phyloP scores from a whole-genome alignment of 2,113 vertebrate species.

The Periophthalmus modestus region DNA sequence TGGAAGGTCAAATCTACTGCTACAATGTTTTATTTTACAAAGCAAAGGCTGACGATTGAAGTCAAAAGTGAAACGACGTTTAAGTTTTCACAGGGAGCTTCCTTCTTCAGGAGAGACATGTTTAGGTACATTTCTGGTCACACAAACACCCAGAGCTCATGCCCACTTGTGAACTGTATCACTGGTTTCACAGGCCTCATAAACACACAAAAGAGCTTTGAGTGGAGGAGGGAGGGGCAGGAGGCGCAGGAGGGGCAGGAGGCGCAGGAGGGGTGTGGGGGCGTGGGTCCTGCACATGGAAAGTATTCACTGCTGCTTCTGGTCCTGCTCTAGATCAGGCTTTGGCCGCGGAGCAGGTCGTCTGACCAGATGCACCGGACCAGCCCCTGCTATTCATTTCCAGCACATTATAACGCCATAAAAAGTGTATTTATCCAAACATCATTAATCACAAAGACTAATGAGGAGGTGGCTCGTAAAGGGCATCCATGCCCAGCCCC shows the following conservation, averaged over 20 bases:
- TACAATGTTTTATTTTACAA: background rate
- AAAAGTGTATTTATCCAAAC: conserved; percentile 60
- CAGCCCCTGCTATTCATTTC: conserved; percentile 43
- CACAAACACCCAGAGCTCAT: background rate
- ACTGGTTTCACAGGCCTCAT: conserved; percentile 43
- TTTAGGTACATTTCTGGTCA: background rate
- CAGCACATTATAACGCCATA: conserved; percentile 51
- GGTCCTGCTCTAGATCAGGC: conserved; percentile 24
- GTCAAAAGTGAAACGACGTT: background rate
- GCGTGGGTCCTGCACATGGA: conserved; percentile 58
- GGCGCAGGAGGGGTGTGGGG: too few relatives aligned
- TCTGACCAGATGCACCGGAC: conserved; percentile 45
- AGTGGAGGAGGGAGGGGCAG: conserved; percentile 56
- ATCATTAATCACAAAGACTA: conserved; percentile 63
- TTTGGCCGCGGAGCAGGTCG: conserved; percentile 61
- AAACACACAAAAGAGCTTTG: conserved; percentile 72
- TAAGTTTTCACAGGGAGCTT: background rate
- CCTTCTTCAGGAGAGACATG: background rate
- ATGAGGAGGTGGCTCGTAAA: conserved; percentile 44
- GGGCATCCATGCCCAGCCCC: conserved; percentile 43
- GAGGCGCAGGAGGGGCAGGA: too few relatives aligned
- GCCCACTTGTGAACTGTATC: conserved; percentile 31
- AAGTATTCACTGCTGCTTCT: conserved; percentile 62
- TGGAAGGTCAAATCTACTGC: background rate
- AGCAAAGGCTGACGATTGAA: background rate